A percentile compares a stretch with the other conserved stretches of the same genome.
These are phyloP conservation scores for Helleia helle DNA, from an alignment of 2,888 invertebrate genomes.

Conservation along the genomic window DNA sequence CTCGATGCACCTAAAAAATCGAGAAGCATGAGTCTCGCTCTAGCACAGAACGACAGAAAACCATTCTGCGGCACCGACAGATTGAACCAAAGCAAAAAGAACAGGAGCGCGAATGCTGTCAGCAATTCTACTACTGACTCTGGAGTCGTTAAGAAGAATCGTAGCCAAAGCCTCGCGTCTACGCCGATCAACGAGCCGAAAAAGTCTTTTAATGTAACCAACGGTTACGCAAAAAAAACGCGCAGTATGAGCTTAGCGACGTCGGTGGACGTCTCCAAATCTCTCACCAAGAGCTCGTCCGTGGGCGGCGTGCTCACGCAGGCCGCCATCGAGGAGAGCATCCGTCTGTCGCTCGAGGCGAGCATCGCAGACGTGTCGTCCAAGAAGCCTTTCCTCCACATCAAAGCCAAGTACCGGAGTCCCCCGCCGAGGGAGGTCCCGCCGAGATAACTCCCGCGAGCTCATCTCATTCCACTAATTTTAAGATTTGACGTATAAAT, in stretches of 20 bases:
- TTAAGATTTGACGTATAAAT: constrained; percentile 24
- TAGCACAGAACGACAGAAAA: constrained; percentile 35
- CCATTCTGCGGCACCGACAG: constrained; percentile 47
- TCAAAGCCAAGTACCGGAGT: constrained; percentile 82
- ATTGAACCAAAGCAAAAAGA: constrained; percentile 35
- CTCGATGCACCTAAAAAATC: constrained; percentile 52
- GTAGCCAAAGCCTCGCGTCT: constrained; percentile 59
- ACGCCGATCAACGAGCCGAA: constrained; percentile 46
- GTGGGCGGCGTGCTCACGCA: constrained; percentile 45
- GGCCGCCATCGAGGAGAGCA: constrained; percentile 65
- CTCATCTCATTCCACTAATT: constrained; percentile 44
- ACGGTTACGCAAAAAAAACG: constrained; percentile 46
- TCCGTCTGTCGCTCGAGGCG: constrained; percentile 55
- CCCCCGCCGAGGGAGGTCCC: constrained; percentile 77
- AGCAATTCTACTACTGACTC: constrained; percentile 35
- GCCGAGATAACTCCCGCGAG: constrained; percentile 54
- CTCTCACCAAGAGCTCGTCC: constrained; percentile 41
- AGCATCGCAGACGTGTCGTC: constrained; percentile 45
- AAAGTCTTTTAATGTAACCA: constrained; percentile 28
- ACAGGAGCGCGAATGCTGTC: constrained; percentile 34
- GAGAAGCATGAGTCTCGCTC: constrained; percentile 55
- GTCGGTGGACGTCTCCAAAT: constrained; percentile 33
- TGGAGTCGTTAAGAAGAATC: constrained; percentile 29
- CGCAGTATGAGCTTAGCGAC: constrained; percentile 58
- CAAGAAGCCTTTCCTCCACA: constrained; percentile 77